Base-by-base conservation (phyloP, 2,113 vertebrate genomes). In the Macquaria ambigua region DNA sequence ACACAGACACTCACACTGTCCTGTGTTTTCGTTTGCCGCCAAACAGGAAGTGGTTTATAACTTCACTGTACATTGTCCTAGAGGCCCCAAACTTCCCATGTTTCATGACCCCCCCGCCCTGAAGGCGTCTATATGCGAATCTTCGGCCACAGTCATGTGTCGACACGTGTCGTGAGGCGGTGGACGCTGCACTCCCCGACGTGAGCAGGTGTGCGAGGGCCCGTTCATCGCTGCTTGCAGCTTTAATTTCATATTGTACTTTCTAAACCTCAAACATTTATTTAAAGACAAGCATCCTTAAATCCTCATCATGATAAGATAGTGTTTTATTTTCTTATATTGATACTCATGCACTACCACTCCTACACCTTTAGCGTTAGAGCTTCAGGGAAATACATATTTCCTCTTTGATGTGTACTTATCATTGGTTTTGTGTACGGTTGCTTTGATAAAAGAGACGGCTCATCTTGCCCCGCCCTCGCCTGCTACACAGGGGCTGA, bases 401-500 rank as follows among this genome's bases (percentile, higher is more conserved):
- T 72, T 64, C 6, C 48, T 71, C 50, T 85, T 75, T 85, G 58
- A 77, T 78, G 46, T 83, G 69, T 58, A 55, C 74, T 82, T 39
- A n/a, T 76, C 39, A 79, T 79, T 61, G 34, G 43, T 83, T 81
- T 87, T 81, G 59, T 58, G 75, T 69, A 74, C 1, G 2, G n/a
- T 56, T 77, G 72, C 70, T 73, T 83, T 70, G 62, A 70, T 86
- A 75, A 81, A 78, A 87, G 53, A 61, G 61, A 77, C 28, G 52
- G 62, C 53, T 23, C 64, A 58, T 77, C 59, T 70, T 10, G 18
- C 58, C 75, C 48, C 59, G 0, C 39, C 82, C n/a, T 48, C 34
- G 12, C 67, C 66, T 8, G 16, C 67, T 8, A 31, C 63, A 72
- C 69, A 41, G 34, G 15, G n/a, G 34, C 81, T 81, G 81, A 72